Evolutionary conservation across 2,888 invertebrate species (phyloP).

Genomic region (Microdon myrmicae): DNA sequence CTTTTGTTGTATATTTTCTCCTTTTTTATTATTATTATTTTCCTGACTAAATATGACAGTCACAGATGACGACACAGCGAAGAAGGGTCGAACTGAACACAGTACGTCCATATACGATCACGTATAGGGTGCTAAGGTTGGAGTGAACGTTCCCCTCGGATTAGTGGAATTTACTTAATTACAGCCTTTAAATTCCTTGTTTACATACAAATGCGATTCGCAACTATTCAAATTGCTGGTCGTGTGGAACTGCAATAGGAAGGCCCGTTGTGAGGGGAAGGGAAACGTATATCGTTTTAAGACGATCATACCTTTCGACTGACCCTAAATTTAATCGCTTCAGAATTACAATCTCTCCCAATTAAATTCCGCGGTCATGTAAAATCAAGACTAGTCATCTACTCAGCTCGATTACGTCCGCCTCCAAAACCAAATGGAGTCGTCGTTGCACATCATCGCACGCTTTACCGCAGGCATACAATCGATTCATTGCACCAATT

Average conservation of each 20-base stretch:
- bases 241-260: no score
- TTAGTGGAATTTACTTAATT: constrained; percentile 52
- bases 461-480: neutral
- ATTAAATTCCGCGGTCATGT: no score
- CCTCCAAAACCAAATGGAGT: no score
- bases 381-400: no score
- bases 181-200: constrained; percentile 43
- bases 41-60: constrained; percentile 34
- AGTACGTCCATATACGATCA: neutral
- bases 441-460: constrained; percentile 11
- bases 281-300: no score
- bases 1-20: no score
- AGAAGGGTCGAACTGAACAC: constrained; percentile 34
- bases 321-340: no score
- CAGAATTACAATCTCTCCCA: no score
- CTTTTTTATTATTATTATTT: constrained; percentile 24
- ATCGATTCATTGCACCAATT: constrained; percentile 34
- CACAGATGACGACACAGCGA: constrained; percentile 39
- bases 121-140: neutral
- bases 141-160: constrained; percentile 25
- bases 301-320: no score
- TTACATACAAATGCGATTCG: constrained; percentile 48
- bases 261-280: no score
- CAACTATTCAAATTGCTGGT: no score
- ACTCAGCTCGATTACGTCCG: no score